phyloP scores from a whole-genome alignment of 2,888 invertebrate species.

The Calephelis perditalis region DNA sequence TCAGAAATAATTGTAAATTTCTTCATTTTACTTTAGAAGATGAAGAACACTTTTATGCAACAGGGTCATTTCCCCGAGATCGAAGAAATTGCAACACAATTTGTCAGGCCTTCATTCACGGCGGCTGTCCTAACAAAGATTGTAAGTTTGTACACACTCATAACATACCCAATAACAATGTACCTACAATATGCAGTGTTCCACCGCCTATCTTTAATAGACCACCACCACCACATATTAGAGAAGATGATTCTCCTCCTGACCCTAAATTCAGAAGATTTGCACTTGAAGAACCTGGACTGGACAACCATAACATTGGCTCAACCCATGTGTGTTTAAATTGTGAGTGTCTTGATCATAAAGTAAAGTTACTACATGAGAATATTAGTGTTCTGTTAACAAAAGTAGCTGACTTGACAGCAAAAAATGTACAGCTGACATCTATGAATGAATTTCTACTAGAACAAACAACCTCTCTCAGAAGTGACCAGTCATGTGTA shows the following conservation, averaged over 20 bases:
- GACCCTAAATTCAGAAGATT: slow-evolving; percentile 62
- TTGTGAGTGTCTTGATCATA: slow-evolving; percentile 62
- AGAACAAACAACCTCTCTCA: slow-evolving; percentile 60
- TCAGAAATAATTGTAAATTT: slow-evolving; percentile 82
- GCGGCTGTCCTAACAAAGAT: slow-evolving; percentile 74
- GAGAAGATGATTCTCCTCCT: slow-evolving; percentile 64
- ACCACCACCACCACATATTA: slow-evolving; percentile 46
- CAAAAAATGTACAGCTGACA: slow-evolving; percentile 66
- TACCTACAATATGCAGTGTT: slow-evolving; percentile 40
- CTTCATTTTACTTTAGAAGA: slow-evolving; percentile 84
- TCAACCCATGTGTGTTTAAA: slow-evolving; percentile 49
- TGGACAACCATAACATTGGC: slow-evolving; percentile 52
- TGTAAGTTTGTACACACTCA: slow-evolving; percentile 54
- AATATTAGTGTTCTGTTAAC: slow-evolving; percentile 69
- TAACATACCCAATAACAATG: slow-evolving; percentile 44
- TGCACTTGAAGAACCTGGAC: slow-evolving; percentile 50
- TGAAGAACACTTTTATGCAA: slow-evolving; percentile 82
- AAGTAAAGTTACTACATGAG: slow-evolving; percentile 65
- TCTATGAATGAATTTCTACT: slow-evolving; percentile 72
- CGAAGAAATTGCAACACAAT: slow-evolving; percentile 58
- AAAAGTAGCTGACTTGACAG: slow-evolving; percentile 63
- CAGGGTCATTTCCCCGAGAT: slow-evolving; percentile 79
- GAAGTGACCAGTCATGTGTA: slow-evolving; percentile 65
- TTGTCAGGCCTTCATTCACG: slow-evolving; percentile 80
- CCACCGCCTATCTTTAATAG: slow-evolving; percentile 45